Percentiles rank a stretch among this genome's conserved stretches.
These are phyloP conservation scores for Esox lucius DNA, from an alignment of 2,797 vertebrate genomes.

Conservation along the genomic window DNA sequence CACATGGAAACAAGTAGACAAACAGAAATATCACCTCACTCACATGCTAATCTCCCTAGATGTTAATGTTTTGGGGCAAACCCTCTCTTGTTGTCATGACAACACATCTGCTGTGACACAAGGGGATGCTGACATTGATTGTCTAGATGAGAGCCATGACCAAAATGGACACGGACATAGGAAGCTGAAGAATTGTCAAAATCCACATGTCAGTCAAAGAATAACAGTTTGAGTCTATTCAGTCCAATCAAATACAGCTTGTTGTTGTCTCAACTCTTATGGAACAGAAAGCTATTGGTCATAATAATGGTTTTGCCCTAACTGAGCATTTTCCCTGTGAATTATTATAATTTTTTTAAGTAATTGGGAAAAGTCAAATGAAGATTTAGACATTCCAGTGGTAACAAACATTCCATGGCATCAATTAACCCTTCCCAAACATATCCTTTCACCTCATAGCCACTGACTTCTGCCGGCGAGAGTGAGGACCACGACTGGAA, in stretches of 20 bases:
- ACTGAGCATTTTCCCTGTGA: conserved; percentile 41
- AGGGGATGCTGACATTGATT: conserved; percentile 44
- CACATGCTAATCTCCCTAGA: neutral
- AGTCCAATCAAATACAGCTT: too few relatives aligned
- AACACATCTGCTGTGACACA: conserved; percentile 52
- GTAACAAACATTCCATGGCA: conserved; percentile 22
- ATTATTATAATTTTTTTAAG: too few relatives aligned
- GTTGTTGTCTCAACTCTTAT: too few relatives aligned
- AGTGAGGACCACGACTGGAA: neutral
- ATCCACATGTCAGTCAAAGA: conserved; percentile 44
- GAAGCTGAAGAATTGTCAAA: conserved; percentile 24
- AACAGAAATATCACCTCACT: neutral
- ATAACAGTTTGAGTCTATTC: conserved; percentile 18
- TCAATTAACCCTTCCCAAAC: neutral
- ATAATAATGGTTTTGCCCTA: conserved; percentile 28
- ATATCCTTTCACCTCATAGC: conserved; percentile 13
- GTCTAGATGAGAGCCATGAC: conserved; percentile 43
- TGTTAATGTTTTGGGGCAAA: conserved; percentile 41
- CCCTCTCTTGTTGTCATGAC: conserved; percentile 50
- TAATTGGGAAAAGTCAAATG: neutral
- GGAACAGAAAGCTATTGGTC: conserved; percentile 45
- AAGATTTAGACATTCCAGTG: neutral
- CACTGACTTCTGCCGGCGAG: conserved; percentile 2
- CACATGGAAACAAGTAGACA: neutral
- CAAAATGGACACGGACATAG: conserved; percentile 38